Conservation (phyloP, 2,888 invertebrate species). For the Malthinus flaveolus region DNA sequence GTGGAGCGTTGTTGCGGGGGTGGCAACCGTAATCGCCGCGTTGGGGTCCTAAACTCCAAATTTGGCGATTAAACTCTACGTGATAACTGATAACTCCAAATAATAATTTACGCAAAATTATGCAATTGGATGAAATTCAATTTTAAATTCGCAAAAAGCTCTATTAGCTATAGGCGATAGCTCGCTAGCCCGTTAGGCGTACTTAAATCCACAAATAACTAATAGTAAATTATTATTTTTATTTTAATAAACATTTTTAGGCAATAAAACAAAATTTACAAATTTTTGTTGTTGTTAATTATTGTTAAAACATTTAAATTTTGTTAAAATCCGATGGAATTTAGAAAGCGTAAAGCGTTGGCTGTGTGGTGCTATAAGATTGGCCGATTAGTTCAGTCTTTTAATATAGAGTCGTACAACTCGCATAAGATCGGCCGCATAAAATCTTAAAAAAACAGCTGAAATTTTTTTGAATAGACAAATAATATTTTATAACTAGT, state of each 20-base stretch:
- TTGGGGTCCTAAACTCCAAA: too few relatives aligned
- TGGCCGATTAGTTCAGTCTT: background rate
- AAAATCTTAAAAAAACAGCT: slow-evolving; percentile 1
- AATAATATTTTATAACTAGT: too few relatives aligned
- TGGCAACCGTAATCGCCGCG: too few relatives aligned
- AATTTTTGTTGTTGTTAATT: background rate
- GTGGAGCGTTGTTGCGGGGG: too few relatives aligned
- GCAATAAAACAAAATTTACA: background rate
- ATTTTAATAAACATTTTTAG: background rate
- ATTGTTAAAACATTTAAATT: slow-evolving; percentile 3
- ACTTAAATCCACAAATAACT: too few relatives aligned
- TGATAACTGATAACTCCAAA: too few relatives aligned
- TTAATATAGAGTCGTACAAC: background rate
- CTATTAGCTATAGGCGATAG: too few relatives aligned
- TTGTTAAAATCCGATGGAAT: slow-evolving; percentile 3
- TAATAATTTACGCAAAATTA: too few relatives aligned
- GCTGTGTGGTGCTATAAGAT: background rate
- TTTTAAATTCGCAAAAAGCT: too few relatives aligned
- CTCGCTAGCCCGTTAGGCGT: too few relatives aligned
- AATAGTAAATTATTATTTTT: background rate
- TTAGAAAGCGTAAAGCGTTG: slow-evolving; percentile 6
- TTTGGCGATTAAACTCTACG: too few relatives aligned
- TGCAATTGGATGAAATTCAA: too few relatives aligned
- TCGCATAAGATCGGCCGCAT: background rate
- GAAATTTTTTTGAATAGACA: background rate